Evolutionary conservation across 2,797 vertebrate species (phyloP).

Genomic region (Enteromius fasciolatus): DNA sequence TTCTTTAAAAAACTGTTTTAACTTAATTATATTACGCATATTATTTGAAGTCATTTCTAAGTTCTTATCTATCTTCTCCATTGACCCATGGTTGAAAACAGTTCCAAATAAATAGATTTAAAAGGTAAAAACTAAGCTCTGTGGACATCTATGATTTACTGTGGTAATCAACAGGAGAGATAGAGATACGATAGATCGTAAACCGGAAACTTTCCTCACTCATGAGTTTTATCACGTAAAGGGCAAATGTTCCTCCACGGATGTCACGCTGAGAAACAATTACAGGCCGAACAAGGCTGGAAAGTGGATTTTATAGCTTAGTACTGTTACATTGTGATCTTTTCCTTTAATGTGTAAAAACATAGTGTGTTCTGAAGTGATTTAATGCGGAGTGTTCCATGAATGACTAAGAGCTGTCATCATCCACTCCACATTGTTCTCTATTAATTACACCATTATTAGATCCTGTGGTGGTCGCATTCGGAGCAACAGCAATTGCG

Average conservation of each 20-base stretch:
- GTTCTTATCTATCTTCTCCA: background rate
- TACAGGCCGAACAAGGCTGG: background rate
- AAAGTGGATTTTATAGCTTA: constrained; percentile 9
- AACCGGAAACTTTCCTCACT: background rate
- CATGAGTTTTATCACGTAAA: background rate
- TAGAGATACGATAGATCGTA: background rate
- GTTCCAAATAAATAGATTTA: background rate
- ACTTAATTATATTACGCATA: too few species aligned
- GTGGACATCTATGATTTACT: background rate
- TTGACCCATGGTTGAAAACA: background rate
- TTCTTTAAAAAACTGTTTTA: too few species aligned
- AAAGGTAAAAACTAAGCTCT: background rate
- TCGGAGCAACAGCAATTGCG: constrained; percentile 10
- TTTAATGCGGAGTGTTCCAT: background rate
- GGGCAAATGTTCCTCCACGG: background rate
- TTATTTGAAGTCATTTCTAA: too few species aligned
- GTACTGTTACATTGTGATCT: background rate
- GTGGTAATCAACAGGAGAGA: background rate
- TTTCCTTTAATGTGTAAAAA: constrained; percentile 23
- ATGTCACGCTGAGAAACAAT: background rate
- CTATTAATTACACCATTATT: constrained; percentile 33
- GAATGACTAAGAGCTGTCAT: constrained; percentile 23
- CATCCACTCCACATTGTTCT: constrained; percentile 25
- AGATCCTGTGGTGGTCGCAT: background rate
- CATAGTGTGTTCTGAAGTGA: background rate